These are phyloP conservation scores for Drosophila sechellia DNA, from an alignment of 1,140 invertebrate genomes.

Conservation along the genomic window DNA sequence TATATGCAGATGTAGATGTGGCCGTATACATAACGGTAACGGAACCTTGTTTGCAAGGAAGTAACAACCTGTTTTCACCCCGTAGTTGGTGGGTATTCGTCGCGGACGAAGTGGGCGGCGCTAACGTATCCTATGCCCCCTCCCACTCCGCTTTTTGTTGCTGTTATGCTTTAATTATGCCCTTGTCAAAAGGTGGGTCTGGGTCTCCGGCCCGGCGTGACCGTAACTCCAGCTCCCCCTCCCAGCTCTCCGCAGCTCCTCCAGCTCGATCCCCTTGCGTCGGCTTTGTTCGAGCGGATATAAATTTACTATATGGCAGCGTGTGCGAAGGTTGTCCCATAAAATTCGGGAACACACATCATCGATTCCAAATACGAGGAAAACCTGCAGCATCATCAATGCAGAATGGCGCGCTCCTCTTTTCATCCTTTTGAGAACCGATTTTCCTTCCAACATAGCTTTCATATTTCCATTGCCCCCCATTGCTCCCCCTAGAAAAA, in stretches of 20 bases:
- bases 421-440: neutral
- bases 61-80: conserved; percentile 82
- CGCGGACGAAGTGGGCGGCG: conserved; percentile 22
- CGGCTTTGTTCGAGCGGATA: conserved; percentile 41
- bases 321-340: conserved; percentile 38
- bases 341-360: conserved; percentile 50
- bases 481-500: neutral
- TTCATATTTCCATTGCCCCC: conserved; percentile 30
- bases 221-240: conserved; percentile 27
- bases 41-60: conserved; percentile 82
- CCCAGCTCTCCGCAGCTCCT: neutral
- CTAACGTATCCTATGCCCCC: conserved; percentile 13
- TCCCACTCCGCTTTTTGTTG: conserved; percentile 57
- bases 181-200: conserved; percentile 77
- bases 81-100: conserved; percentile 50
- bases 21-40: conserved; percentile 73
- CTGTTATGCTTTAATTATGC: conserved; percentile 81
- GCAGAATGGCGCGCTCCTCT: conserved; percentile 8
- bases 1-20: conserved; percentile 50
- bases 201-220: conserved; percentile 24
- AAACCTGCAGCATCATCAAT: conserved; percentile 56
- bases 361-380: conserved; percentile 48
- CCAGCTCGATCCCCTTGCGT: conserved; percentile 6
- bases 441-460: conserved; percentile 24
- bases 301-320: conserved; percentile 30